Evolutionary conservation across 2,113 vertebrate species (phyloP).

Genomic region (Oncorhynchus clarkii): DNA sequence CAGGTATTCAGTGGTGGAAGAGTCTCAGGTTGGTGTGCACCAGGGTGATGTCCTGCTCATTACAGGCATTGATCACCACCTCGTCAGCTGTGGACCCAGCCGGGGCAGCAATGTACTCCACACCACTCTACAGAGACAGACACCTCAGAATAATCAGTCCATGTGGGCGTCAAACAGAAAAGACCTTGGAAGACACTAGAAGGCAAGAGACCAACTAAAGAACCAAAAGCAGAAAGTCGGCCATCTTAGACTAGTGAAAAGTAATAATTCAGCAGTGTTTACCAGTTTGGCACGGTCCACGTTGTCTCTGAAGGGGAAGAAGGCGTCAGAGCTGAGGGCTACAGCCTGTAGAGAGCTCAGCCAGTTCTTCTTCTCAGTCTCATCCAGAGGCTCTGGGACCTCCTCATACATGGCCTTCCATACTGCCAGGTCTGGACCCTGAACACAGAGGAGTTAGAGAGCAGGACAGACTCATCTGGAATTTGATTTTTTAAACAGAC

Average conservation of each 20-base stretch:
- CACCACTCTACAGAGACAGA: constrained; percentile 80
- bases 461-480: background rate
- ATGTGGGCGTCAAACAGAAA: background rate
- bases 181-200: background rate
- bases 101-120: constrained; percentile 88
- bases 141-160: background rate
- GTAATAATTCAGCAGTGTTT: background rate
- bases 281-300: constrained; percentile 93
- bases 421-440: constrained; percentile 84
- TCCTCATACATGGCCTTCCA: constrained; percentile 89
- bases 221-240: background rate
- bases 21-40: constrained; percentile 90
- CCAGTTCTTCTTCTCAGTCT: constrained; percentile 86
- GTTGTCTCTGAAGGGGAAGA: constrained; percentile 96
- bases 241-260: background rate
- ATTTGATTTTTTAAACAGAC: background rate
- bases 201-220: background rate
- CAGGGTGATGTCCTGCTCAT: constrained; percentile 87
- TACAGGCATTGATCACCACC: constrained; percentile 87
- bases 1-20: constrained; percentile 85
- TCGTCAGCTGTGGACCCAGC: constrained; percentile 86
- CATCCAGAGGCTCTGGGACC: constrained; percentile 77
- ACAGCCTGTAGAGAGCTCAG: constrained; percentile 80
- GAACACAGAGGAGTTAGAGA: background rate
- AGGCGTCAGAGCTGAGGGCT: constrained; percentile 91